Evolutionary conservation across 2,113 vertebrate species (phyloP), one percentile per base, ranked within the genome.

Genomic region (Aegithalos caudatus): DNA sequence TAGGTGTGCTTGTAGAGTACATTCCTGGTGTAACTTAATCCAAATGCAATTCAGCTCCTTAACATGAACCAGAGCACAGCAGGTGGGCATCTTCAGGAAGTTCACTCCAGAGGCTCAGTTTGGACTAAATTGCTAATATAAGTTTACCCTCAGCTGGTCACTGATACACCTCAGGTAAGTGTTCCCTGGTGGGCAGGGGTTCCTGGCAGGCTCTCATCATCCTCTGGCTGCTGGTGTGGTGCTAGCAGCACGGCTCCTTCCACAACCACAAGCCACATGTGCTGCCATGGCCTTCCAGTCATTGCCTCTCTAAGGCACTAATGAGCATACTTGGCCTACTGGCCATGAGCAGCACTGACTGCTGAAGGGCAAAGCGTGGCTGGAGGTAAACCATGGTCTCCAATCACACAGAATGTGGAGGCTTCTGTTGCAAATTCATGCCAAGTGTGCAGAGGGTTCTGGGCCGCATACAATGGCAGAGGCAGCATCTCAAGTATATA

Each of bases 191-290:
- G 22, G 31, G 15, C 37, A 56, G 47, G 28, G 71, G 35, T 79
- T 54, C 24, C 48, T 69, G 66, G 57, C 31, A 79, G 73, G 47
- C 13, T 91, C 12, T 64, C 31, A 11, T 22, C 27, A 14, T 60
- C 45, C 48, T 12, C 45, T 48, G 48, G 40, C 29, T 48, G 10
- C 53, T 60, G 23, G 3, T 4, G 28, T 57, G 19, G 0, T 24
- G 44, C 33, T 1, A 2, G 27, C 44, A 82, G 57, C 27, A 29
- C 0, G 0, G 40, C 58, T 4, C 1, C 44, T 86, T 31, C 51
- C 56, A 48, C 1, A 9, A 40, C 35, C 31, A 6, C 19, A 23
- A 21, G 29, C 61, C 2, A 8, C n/a, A 94, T 71, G 3, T 22
- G 44, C 70, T 79, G 70, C 62, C 38, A 1, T 64, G 73, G 47